phyloP scores from a whole-genome alignment of 2,888 invertebrate species.

The Fabriciana adippe region DNA sequence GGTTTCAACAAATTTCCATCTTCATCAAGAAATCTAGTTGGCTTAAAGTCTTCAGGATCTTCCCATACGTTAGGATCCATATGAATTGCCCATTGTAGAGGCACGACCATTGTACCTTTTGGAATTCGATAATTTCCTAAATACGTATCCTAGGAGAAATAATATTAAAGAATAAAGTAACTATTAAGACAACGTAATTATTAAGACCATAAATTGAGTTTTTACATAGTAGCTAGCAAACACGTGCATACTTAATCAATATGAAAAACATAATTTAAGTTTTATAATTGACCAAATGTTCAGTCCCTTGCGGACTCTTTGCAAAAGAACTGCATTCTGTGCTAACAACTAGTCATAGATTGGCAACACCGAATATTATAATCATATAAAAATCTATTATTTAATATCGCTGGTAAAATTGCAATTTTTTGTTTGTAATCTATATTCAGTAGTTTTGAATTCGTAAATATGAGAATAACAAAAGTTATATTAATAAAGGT shows the following conservation, averaged over 20 bases:
- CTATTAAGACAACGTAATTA: not conserved
- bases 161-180: not conserved
- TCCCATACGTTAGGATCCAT: conserved; percentile 86
- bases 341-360: no score
- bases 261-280: no score
- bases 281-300: no score
- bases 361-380: no score
- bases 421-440: no score
- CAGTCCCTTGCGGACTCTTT: no score
- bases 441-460: no score
- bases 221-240: no score
- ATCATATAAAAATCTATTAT: not conserved
- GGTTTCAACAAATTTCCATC: conserved; percentile 84
- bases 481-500: no score
- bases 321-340: no score
- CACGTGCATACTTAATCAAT: no score
- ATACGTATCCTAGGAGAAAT: conserved; percentile 72
- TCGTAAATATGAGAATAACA: no score
- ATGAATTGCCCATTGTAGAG: conserved; percentile 91
- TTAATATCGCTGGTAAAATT: not conserved
- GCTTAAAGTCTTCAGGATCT: conserved; percentile 85
- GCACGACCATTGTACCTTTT: conserved; percentile 88
- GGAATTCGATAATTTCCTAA: conserved; percentile 85
- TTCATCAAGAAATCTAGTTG: conserved; percentile 85
- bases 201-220: not conserved